phyloP scores from a whole-genome alignment of 2,888 invertebrate genomes.

The Troilus luridus region DNA sequence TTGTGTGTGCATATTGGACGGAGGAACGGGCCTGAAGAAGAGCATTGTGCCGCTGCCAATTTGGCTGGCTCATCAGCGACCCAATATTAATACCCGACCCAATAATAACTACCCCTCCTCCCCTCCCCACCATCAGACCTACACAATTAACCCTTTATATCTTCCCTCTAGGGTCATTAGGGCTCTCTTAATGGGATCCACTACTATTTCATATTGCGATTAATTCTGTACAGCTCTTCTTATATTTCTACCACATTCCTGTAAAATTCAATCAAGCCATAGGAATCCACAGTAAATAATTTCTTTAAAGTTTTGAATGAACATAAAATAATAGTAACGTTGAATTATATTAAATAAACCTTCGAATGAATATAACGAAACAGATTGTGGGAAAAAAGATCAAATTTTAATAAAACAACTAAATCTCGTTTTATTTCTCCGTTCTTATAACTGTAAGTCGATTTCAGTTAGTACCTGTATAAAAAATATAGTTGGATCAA shows the following conservation, averaged over 20 bases:
- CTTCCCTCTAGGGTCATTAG: slow-evolving; percentile 38
- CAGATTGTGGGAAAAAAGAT: too few relatives aligned
- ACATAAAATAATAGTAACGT: too few relatives aligned
- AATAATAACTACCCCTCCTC: background rate
- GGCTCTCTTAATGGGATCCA: slow-evolving; percentile 26
- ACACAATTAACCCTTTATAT: slow-evolving; percentile 50
- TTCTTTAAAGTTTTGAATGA: too few relatives aligned
- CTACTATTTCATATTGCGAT: slow-evolving; percentile 40
- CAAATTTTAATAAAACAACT: too few relatives aligned
- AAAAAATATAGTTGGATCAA: too few relatives aligned
- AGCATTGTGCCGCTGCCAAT: slow-evolving; percentile 43
- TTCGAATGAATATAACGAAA: too few relatives aligned
- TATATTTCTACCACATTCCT: background rate
- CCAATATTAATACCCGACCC: slow-evolving; percentile 40
- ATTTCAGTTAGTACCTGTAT: too few relatives aligned
- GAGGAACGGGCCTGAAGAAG: background rate
- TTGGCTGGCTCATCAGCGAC: slow-evolving; percentile 39
- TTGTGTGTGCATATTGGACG: slow-evolving; percentile 45
- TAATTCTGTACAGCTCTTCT: slow-evolving; percentile 32
- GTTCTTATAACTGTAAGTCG: too few relatives aligned
- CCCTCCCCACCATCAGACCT: background rate
- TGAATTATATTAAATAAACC: too few relatives aligned
- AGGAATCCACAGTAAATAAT: too few relatives aligned
- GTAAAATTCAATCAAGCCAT: background rate
- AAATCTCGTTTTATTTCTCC: too few relatives aligned